phyloP scores from a whole-genome alignment of 2,888 invertebrate species.

The Apeira syringaria region DNA sequence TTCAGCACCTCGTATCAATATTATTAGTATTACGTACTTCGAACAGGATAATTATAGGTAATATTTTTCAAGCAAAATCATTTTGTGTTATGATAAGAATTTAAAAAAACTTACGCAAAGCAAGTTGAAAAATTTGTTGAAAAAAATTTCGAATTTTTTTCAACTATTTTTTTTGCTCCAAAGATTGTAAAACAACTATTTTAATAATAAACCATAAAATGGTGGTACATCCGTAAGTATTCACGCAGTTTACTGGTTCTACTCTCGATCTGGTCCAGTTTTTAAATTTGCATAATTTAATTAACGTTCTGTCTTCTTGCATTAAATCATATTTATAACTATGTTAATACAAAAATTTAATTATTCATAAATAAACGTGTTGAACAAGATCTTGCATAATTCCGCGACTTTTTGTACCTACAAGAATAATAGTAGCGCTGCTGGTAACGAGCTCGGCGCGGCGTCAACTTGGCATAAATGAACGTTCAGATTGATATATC shows the following conservation, averaged over 20 bases:
- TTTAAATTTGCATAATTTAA: neutral
- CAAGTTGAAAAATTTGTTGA: no score
- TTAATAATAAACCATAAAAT: no score
- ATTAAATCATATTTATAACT: slow-evolving; percentile 1
- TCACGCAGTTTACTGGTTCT: slow-evolving; percentile 2
- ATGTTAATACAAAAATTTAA: neutral
- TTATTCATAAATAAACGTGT: slow-evolving; percentile 8
- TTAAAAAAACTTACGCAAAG: no score
- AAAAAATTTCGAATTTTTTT: no score
- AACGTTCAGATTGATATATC: neutral
- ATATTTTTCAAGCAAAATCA: no score
- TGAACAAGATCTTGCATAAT: neutral
- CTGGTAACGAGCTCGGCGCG: neutral
- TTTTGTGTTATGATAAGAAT: no score
- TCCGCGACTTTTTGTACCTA: neutral
- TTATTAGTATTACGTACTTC: no score
- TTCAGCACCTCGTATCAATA: no score
- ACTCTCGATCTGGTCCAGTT: neutral
- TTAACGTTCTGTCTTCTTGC: neutral
- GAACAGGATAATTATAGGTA: no score
- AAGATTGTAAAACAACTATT: no score
- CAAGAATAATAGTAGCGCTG: neutral
- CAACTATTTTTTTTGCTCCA: no score
- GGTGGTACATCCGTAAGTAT: no score
- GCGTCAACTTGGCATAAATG: neutral